A percentile compares a stretch with the other conserved stretches of the same genome.
Conservation (phyloP, 2,888 invertebrate genomes). For the Campaea margaritaria region DNA sequence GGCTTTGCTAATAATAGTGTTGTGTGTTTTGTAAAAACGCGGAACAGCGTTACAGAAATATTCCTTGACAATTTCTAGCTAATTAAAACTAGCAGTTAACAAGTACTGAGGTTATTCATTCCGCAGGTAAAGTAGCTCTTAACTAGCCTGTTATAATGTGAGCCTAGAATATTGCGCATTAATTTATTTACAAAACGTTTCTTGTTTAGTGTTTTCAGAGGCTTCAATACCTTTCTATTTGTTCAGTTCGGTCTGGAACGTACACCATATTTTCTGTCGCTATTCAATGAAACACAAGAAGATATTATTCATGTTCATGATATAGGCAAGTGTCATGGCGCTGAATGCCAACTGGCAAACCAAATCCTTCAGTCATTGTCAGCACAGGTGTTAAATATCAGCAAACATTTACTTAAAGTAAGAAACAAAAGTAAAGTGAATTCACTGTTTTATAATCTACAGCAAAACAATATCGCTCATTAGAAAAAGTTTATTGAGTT, state of each 20-base stretch:
- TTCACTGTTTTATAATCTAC: constrained; percentile 7
- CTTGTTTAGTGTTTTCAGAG: constrained; percentile 1
- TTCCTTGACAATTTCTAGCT: no score
- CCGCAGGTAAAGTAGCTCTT: background rate
- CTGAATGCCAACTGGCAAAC: constrained; percentile 16
- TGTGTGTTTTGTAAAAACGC: no score
- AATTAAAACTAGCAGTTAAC: background rate
- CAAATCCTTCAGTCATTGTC: constrained; percentile 13
- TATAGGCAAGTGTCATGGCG: background rate
- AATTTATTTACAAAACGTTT: constrained; percentile 6
- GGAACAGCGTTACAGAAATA: no score
- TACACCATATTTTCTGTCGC: constrained; percentile 33
- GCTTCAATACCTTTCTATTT: constrained; percentile 28
- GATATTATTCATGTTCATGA: constrained; percentile 26
- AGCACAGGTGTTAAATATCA: constrained; percentile 29
- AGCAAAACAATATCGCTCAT: background rate
- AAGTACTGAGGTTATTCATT: background rate
- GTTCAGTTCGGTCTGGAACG: constrained; percentile 33
- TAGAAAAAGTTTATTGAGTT: background rate
- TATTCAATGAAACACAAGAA: constrained; percentile 15
- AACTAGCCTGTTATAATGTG: background rate
- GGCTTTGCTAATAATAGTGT: no score
- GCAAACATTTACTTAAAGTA: constrained; percentile 26
- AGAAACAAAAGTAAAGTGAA: constrained; percentile 22
- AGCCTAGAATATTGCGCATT: constrained; percentile 9